Evolutionary conservation across 2,113 vertebrate species (phyloP).

Genomic region (Aldabrachelys gigantea): DNA sequence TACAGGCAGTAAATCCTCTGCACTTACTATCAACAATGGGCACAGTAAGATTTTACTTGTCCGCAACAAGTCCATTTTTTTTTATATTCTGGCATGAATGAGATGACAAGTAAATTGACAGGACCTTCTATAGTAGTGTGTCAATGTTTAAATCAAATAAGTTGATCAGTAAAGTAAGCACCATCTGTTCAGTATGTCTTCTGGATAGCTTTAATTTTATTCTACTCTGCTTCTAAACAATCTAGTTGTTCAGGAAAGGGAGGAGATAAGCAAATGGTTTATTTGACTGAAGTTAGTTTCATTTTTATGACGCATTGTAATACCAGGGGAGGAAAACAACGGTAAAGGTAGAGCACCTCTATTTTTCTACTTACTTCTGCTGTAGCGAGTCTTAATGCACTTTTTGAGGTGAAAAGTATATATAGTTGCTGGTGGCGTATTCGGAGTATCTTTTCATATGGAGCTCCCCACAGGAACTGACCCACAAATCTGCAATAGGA

Average conservation of each 20-base stretch:
- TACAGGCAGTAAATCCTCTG: conserved; percentile 66
- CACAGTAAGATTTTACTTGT: conserved; percentile 39
- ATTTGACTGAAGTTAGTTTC: conserved; percentile 10
- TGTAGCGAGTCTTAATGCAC: not conserved
- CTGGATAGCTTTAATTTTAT: conserved; percentile 19
- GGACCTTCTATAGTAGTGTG: not conserved
- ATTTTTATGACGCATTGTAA: not conserved
- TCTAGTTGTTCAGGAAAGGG: not conserved
- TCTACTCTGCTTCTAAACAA: conserved; percentile 3
- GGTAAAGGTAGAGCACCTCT: not conserved
- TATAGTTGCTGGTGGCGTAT: not conserved
- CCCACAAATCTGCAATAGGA: not conserved
- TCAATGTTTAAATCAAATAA: conserved; percentile 13
- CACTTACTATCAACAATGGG: conserved; percentile 43
- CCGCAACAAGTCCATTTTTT: not conserved
- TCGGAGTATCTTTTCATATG: conserved; percentile 2
- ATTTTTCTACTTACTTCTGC: not conserved
- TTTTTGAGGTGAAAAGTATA: not conserved
- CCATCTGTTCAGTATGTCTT: conserved; percentile 34
- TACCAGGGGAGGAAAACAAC: conserved; percentile 5
- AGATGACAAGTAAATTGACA: conserved; percentile 17
- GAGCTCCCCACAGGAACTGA: not conserved
- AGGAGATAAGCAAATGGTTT: conserved; percentile 31
- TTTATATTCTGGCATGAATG: not conserved
- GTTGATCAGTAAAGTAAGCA: conserved; percentile 20